Percentiles rank a stretch among this genome's conserved stretches.
These are phyloP conservation scores for Ctenoplectra terminalis DNA, from an alignment of 1,140 invertebrate genomes.

Conservation along the genomic window DNA sequence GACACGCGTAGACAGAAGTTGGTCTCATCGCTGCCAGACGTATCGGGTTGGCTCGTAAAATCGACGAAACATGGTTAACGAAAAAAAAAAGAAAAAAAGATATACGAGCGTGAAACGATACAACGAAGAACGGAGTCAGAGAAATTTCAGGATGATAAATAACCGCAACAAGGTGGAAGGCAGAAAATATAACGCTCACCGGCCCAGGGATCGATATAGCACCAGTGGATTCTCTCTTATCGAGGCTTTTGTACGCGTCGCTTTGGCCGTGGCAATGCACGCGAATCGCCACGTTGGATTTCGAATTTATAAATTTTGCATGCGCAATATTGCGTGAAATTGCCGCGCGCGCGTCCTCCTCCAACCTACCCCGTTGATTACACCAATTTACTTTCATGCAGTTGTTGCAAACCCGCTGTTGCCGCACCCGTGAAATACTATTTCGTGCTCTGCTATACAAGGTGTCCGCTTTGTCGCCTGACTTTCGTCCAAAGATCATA, in stretches of 20 bases:
- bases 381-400: slow-evolving; percentile 68
- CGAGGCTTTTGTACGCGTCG: slow-evolving; percentile 9
- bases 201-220: slow-evolving; percentile 27
- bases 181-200: not conserved
- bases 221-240: slow-evolving; percentile 22
- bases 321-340: slow-evolving; percentile 64
- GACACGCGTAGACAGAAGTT: not conserved
- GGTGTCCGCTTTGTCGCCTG: not conserved
- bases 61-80: not conserved
- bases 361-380: slow-evolving; percentile 58
- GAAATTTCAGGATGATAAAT: slow-evolving; percentile 29
- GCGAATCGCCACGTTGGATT: slow-evolving; percentile 39
- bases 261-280: not conserved
- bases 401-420: slow-evolving; percentile 35
- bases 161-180: not conserved
- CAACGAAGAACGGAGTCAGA: not conserved
- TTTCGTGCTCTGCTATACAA: slow-evolving; percentile 32
- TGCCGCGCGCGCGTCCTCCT: slow-evolving; percentile 38
- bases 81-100: not conserved
- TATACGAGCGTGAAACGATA: slow-evolving; percentile 14
- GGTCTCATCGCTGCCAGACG: not conserved
- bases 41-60: slow-evolving; percentile 11
- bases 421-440: slow-evolving; percentile 23
- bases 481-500: not conserved
- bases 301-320: slow-evolving; percentile 67